Conservation (phyloP, 1,140 invertebrate genomes). For the Drosophila kikkawai region DNA sequence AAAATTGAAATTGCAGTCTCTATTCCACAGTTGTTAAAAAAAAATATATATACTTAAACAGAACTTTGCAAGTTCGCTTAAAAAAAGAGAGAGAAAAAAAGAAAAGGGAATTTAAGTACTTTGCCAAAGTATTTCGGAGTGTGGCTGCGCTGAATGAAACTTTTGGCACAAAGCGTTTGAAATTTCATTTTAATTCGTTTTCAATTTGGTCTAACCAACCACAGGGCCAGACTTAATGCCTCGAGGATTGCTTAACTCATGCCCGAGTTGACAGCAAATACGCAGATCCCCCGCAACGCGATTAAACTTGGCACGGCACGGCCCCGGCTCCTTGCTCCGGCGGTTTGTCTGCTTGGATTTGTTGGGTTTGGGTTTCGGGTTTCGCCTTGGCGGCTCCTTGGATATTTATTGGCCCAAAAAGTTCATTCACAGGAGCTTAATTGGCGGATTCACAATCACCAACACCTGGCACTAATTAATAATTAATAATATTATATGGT, state of each 20-base stretch:
- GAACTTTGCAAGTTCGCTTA: constrained; percentile 58
- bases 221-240: constrained; percentile 55
- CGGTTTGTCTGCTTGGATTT: constrained; percentile 5
- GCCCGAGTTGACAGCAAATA: constrained; percentile 41
- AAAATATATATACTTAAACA: no score
- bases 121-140: constrained; percentile 71
- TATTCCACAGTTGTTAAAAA: constrained; percentile 9
- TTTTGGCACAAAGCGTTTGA: constrained; percentile 63
- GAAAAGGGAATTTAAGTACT: constrained; percentile 68
- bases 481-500: not conserved
- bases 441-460: not conserved
- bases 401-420: constrained; percentile 17
- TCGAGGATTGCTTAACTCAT: constrained; percentile 46
- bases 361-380: no score
- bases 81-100: constrained; percentile 8
- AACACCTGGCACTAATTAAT: not conserved
- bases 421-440: constrained; percentile 31
- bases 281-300: constrained; percentile 34
- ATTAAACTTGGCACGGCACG: constrained; percentile 36
- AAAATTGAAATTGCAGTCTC: constrained; percentile 75
- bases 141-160: constrained; percentile 48
- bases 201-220: constrained; percentile 63
- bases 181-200: constrained; percentile 80
- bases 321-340: not conserved
- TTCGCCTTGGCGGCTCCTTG: not conserved